Evolutionary conservation across 2,888 invertebrate species (phyloP), one percentile per base, ranked within the genome.

Genomic region (Phyto melanocephala): DNA sequence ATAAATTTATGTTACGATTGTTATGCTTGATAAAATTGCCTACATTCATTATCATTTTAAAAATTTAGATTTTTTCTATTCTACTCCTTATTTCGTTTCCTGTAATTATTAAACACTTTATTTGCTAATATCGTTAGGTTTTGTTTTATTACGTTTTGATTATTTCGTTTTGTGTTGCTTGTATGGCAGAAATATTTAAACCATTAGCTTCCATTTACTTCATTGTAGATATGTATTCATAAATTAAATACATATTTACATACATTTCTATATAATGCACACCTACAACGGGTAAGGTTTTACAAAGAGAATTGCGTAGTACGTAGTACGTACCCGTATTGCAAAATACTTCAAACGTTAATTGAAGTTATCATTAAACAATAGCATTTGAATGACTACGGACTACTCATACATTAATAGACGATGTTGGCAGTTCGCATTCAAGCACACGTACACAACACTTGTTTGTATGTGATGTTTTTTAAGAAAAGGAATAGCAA

Each of bases 321-420:
- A n/a, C n/a, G n/a, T 6, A 28, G 28, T 28, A 28, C 3, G 6
- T 28, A 54, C 1, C 8, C 28, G n/a, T 52, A n/a, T 28, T 52
- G 28, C 7, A 28, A 40, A 40, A 72, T 10, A 62, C 40, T 72
- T 62, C 17, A 50, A 72, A 50, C n/a, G 50, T 20, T 54, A 74
- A 63, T 63, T 74, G 15, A 63, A 74, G 62, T 42, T 20, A 74
- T 63, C 54, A 54, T 74, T 40, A 74, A 28, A 24, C 28, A 28
- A 54, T 24, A 54, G 6, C 10, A 8, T 28, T 54, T 4, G 52
- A 1, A 22, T 3, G 5, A 24, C 3, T 5, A 28, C 28, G 4
- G 5, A 24, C 3, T 5, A 28, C 28, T 28, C 28, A 6, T 28
- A 28, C 28, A 28, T 28, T 17, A 62, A 50, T 8, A 50, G 3